phyloP scores from a whole-genome alignment of 1,140 invertebrate species.

The Samia ricini region DNA sequence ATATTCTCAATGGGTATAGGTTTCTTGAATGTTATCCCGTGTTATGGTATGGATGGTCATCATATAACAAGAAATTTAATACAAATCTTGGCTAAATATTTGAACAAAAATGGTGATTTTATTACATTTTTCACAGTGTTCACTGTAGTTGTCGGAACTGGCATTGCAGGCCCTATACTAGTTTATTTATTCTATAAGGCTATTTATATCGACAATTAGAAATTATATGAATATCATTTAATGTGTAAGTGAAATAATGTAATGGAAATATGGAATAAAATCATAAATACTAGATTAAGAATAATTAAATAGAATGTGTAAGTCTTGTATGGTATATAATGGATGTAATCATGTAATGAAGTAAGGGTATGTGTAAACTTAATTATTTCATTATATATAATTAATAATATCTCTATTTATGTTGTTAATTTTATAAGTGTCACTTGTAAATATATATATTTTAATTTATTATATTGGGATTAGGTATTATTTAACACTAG shows the following conservation, averaged over 20 bases:
- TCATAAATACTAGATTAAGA: too few relatives aligned
- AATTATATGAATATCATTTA: neutral
- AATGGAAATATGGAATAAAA: too few relatives aligned
- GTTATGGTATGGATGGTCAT: slow-evolving; percentile 95
- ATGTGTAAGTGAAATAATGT: neutral
- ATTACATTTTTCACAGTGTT: slow-evolving; percentile 65
- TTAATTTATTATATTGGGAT: neutral
- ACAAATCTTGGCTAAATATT: slow-evolving; percentile 55
- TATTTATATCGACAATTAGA: slow-evolving; percentile 41
- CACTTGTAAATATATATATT: slow-evolving; percentile 3
- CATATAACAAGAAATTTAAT: slow-evolving; percentile 82
- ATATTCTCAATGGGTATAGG: slow-evolving; percentile 95
- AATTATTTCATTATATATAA: neutral
- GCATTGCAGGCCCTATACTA: slow-evolving; percentile 55
- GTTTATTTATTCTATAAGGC: slow-evolving; percentile 65
- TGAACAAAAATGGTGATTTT: slow-evolving; percentile 69
- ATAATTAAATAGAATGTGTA: too few relatives aligned
- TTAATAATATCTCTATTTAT: neutral
- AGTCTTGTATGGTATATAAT: too few relatives aligned
- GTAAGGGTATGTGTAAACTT: neutral
- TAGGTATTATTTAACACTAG: neutral
- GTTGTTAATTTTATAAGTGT: slow-evolving; percentile 3
- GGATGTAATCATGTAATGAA: too few relatives aligned
- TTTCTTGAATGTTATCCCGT: slow-evolving; percentile 95
- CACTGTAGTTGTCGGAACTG: slow-evolving; percentile 58